Evolutionary conservation across 2,797 vertebrate genomes (phyloP).

Genomic region (Muscicapa striata): DNA sequence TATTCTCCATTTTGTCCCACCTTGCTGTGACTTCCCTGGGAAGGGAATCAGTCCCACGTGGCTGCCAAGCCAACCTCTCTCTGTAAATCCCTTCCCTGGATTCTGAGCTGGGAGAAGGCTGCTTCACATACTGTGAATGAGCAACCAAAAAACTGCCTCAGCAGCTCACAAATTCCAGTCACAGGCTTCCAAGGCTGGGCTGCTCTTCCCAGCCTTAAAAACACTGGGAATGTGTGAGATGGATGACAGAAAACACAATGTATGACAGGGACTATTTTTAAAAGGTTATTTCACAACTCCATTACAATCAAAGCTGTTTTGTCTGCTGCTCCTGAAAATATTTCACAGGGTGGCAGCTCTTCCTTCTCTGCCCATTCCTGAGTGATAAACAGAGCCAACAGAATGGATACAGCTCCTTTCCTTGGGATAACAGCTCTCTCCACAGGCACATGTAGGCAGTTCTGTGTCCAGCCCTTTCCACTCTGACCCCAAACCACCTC

Average conservation of each 20-base stretch:
- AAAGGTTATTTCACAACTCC: constrained; percentile 27
- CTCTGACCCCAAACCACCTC: neutral
- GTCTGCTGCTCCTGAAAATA: neutral
- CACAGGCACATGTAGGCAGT: neutral
- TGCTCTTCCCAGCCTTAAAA: neutral
- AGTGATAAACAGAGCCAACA: neutral
- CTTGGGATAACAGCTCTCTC: neutral
- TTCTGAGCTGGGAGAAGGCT: neutral
- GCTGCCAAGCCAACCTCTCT: neutral
- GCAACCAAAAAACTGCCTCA: neutral
- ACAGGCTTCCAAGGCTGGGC: neutral
- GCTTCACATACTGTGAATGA: neutral
- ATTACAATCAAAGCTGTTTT: neutral
- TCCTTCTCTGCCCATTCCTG: neutral
- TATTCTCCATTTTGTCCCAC: neutral
- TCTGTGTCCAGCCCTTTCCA: neutral
- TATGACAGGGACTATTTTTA: neutral
- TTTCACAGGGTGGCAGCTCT: neutral
- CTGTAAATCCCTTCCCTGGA: neutral
- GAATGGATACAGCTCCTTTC: fast-evolving
- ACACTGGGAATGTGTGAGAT: neutral
- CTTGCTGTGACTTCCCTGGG: neutral
- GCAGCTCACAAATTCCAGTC: neutral
- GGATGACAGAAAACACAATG: neutral
- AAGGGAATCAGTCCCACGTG: neutral